Base-by-base conservation (phyloP, 2,888 invertebrate genomes). In the Disparrhopalites patrizii region DNA sequence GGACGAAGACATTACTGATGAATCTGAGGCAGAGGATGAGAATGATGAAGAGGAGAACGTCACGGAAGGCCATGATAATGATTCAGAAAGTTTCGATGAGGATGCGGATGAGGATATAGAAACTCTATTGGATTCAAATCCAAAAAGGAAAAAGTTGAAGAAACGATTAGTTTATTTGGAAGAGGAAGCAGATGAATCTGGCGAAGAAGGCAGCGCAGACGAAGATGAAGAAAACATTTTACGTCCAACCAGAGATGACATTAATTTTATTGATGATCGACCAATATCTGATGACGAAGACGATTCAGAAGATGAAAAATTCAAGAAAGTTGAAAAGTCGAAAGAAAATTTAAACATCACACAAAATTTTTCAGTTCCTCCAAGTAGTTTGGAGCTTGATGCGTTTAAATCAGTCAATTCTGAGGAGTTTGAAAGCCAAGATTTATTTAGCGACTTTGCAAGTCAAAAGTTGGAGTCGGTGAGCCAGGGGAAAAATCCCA, bases 81-180 rank as follows among this genome's bases (percentile, higher is more conserved):
- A 77, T 47, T 76, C 77, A 3, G 77, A 77, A 55, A 75, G 75
- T n/a, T 81, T 81, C 68, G 76, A 63, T 65, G 58, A 36, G 62
- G 78, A 75, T 62, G 77, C 70, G 60, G 76, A 75, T 56, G 76
- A 76, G 62, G 79, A 78, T 68, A 81, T 80, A 76, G 73, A 62
- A 28, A 36, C 55, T 7, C 28, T 43, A 20, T 23, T 63, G 15
- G 28, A 43, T 18, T 20, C 31, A 15, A 15, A 36, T 38, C 56
- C 56, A 31, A 38, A 20, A 25, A 23, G 25, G 38, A 36, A 56
- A 27, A 76, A 40, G 62, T 78, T 3, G 67, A 40, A 47, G 18
- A 57, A 55, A 38, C 18, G 65, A 27, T 78, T 83, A n/a, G 68
- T 79, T 1, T 83, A 83, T 72, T 83, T 83, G 54, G 83, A 83